Evolutionary conservation across 92 coral and sea anemone species (phyloP), one percentile per base, ranked within the genome.

Genomic region (Hydrozoanthus gracilis): DNA sequence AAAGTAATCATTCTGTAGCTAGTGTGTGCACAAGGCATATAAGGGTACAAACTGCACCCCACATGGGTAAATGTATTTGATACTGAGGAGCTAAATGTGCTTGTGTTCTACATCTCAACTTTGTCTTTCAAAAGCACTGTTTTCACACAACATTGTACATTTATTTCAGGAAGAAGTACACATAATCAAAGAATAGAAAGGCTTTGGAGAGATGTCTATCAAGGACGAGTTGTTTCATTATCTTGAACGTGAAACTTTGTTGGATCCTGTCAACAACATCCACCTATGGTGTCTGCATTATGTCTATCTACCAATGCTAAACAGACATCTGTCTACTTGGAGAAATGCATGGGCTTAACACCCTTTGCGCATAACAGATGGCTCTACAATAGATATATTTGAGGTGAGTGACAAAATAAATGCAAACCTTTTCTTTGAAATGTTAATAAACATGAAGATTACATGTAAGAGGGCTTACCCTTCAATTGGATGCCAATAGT

Each of bases 161-260:
- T 27, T 27, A 66, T 66, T 17, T 66, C 27, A 66, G 71, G 71
- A 2, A 66, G 84, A 79, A 66, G 71, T 5, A 66, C 64, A 2
- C 64, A 58, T 16, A 58, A 58, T 16, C 64, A 58, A 58, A 14
- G 87, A 44, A 89, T 89, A 11, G 90, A 90, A 62, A 78, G 92
- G 77, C 83, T 90, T 15, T 90, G 92, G 92, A 64, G 92, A 50
- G 92, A 90, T 87, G 88, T 83, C 16, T 83, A 87, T 77, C 74
- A 69, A 46, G 90, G 90, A 20, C 82, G 73, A 82, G n/a, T n/a
- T 87, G 55, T 91, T 91, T 62, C 71, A 82, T 66, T 68, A 87
- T 66, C 76, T 87, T 71, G 91, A 91, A 65, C 18, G 71, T 56
- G 55, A 20, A 9, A 65, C 64, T 68, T 56, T 84, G 15, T 71